Evolutionary conservation across 2,797 vertebrate genomes (phyloP).

Genomic region (Danio choprae): DNA sequence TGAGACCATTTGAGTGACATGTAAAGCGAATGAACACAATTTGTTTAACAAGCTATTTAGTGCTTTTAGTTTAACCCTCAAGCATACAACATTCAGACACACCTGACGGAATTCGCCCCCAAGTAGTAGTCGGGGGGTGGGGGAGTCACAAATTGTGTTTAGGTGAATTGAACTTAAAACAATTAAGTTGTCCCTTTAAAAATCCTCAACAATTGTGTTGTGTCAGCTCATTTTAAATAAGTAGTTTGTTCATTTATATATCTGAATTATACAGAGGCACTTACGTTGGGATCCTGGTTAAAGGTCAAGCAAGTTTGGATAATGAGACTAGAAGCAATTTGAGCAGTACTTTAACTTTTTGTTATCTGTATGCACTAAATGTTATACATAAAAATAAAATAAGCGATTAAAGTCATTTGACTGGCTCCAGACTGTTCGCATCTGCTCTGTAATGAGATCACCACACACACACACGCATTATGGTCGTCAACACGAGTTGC

Average conservation of each 20-base stretch:
- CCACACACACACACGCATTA: neutral
- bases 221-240: no score
- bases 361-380: neutral
- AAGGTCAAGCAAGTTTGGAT: slow-evolving; percentile 23
- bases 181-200: no score
- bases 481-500: slow-evolving; percentile 2
- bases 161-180: slow-evolving; percentile 38
- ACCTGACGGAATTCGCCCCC: no score
- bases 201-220: no score
- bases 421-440: slow-evolving; percentile 33
- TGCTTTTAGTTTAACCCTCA: no score
- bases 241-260: no score
- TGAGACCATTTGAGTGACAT: neutral
- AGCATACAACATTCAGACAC: no score
- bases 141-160: no score
- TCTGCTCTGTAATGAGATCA: slow-evolving; percentile 45
- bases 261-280: no score
- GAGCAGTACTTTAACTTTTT: no score
- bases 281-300: no score
- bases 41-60: neutral
- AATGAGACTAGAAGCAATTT: neutral
- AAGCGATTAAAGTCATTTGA: slow-evolving; percentile 14
- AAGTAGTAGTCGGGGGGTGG: no score
- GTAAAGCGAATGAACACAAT: neutral
- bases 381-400: neutral